Conservation (phyloP, 2,888 invertebrate species). For the Perizoma affinitatum region DNA sequence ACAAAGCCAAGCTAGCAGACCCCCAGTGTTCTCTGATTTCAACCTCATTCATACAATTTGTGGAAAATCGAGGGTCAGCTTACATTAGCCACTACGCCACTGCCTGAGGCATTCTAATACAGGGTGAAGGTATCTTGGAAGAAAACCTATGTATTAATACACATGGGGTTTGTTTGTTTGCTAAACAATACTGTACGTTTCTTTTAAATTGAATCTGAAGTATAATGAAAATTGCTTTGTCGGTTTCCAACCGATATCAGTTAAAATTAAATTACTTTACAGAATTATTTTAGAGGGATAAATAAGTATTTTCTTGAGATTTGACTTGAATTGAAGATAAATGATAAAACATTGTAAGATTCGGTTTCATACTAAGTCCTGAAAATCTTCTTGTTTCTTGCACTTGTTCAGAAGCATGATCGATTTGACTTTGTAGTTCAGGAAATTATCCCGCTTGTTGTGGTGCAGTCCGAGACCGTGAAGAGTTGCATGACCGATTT, state of each 20-base stretch:
- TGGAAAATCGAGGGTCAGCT: conserved; percentile 26
- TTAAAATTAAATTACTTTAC: conserved; percentile 9
- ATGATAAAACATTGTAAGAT: too few relatives aligned
- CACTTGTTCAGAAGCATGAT: conserved; percentile 47
- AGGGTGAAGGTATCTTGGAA: conserved; percentile 21
- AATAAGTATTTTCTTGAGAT: not conserved
- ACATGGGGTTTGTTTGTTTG: conserved; percentile 17
- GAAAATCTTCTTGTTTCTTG: not conserved
- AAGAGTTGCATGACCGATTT: conserved; percentile 63
- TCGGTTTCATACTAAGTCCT: conserved; percentile 1
- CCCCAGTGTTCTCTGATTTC: conserved; percentile 28
- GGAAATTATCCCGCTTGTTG: conserved; percentile 41
- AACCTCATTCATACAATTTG: conserved; percentile 17
- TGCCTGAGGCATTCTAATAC: conserved; percentile 34
- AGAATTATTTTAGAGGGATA: not conserved
- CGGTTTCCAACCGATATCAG: conserved; percentile 1
- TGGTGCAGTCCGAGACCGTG: conserved; percentile 65
- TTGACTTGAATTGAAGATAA: too few relatives aligned
- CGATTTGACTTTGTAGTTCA: conserved; percentile 31
- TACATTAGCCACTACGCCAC: conserved; percentile 27
- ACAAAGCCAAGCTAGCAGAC: conserved; percentile 39
- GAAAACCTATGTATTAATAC: conserved; percentile 16
- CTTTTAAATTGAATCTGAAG: conserved; percentile 18
- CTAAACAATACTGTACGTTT: conserved; percentile 20
- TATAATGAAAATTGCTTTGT: conserved; percentile 1